phyloP scores from a whole-genome alignment of 2,797 vertebrate species.

The Crax fasciolata region DNA sequence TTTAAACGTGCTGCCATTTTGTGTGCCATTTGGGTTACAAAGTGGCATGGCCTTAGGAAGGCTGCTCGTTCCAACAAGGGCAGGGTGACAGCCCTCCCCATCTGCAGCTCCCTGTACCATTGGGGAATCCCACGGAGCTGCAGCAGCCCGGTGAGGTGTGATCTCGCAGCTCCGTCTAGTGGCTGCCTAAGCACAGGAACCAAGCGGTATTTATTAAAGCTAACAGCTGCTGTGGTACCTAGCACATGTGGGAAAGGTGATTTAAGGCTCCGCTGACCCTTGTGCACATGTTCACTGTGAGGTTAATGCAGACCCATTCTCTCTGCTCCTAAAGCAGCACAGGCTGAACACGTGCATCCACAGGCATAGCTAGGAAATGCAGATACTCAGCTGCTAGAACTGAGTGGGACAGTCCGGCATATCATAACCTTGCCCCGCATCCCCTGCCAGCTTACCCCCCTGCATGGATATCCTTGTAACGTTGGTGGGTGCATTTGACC shows the following conservation, averaged over 20 bases:
- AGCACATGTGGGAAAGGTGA: fast-evolving
- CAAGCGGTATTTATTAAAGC: fast-evolving
- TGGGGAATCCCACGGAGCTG: fast-evolving
- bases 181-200: not conserved
- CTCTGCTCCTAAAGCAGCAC: not conserved
- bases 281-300: fast-evolving
- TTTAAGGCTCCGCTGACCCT: fast-evolving
- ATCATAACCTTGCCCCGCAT: fast-evolving
- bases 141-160: not conserved
- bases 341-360: fast-evolving
- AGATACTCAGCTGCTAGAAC: fast-evolving
- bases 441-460: not conserved
- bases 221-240: not conserved
- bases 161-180: not conserved
- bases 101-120: fast-evolving
- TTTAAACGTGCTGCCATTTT: fast-evolving
- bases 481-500: fast-evolving
- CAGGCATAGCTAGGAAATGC: fast-evolving
- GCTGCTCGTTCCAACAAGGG: fast-evolving
- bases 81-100: fast-evolving
- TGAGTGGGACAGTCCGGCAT: fast-evolving
- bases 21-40: fast-evolving
- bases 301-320: fast-evolving
- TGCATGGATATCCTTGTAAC: fast-evolving
- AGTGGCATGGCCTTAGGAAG: fast-evolving